Percentiles rank a stretch among this genome's conserved stretches.
These are phyloP conservation scores for Ecdyonurus torrentis DNA, from an alignment of 2,888 invertebrate genomes.

Conservation along the genomic window DNA sequence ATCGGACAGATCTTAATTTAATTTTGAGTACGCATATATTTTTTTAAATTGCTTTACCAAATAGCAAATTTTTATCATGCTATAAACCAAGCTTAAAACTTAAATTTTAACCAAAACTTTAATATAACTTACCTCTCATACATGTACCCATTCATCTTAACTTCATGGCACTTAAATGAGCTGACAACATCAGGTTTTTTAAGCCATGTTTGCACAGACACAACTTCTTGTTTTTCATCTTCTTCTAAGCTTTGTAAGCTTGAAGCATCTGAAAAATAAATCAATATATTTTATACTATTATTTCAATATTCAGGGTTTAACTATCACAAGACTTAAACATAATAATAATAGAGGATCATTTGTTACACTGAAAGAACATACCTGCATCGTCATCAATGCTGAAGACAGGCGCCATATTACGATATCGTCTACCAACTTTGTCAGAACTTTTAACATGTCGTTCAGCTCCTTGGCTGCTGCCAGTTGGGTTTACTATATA, in stretches of 20 bases:
- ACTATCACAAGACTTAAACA: not conserved
- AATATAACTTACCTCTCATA: conserved; percentile 44
- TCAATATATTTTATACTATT: not conserved
- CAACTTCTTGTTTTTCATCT: conserved; percentile 49
- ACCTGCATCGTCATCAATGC: conserved; percentile 73
- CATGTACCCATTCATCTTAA: conserved; percentile 75
- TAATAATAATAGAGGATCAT: not conserved
- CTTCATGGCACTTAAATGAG: conserved; percentile 83
- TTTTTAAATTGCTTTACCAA: no score
- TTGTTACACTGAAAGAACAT: not conserved
- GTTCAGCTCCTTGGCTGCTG: conserved; percentile 36
- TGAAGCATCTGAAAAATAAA: conserved; percentile 11
- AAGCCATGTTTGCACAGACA: conserved; percentile 63
- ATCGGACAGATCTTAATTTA: no score
- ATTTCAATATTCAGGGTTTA: not conserved
- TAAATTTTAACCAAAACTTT: not conserved
- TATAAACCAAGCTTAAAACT: not conserved
- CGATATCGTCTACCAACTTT: conserved; percentile 75
- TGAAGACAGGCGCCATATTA: conserved; percentile 83
- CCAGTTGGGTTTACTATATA: conserved; percentile 80
- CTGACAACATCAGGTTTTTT: conserved; percentile 70
- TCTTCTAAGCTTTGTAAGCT: conserved; percentile 34
- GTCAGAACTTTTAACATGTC: conserved; percentile 71
- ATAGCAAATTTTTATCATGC: not conserved
- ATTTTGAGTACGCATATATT: no score